Percentiles rank a stretch among this genome's conserved stretches.
phyloP scores from a whole-genome alignment of 2,888 invertebrate genomes.

The Diloba caeruleocephala region DNA sequence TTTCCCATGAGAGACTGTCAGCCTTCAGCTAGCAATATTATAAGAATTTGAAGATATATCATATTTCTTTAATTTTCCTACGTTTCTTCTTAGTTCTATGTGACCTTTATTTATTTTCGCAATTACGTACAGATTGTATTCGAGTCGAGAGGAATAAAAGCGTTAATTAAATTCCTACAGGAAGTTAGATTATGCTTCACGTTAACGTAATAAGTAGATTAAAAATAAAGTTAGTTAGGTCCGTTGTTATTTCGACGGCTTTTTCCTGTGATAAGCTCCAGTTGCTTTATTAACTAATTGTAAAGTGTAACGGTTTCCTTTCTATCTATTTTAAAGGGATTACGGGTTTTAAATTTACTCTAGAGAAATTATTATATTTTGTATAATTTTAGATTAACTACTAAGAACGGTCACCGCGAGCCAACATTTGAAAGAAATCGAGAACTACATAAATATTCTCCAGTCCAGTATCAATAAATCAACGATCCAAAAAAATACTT shows the following conservation, averaged over 20 bases:
- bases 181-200: constrained; percentile 58
- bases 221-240: constrained; percentile 46
- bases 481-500: no score
- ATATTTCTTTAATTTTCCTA: constrained; percentile 23
- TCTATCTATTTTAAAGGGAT: constrained; percentile 16
- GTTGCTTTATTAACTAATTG: constrained; percentile 46
- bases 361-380: no score
- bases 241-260: constrained; percentile 51
- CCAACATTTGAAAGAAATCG: no score
- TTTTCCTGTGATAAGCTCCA: constrained; percentile 63
- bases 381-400: no score
- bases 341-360: no score
- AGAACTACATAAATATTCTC: no score
- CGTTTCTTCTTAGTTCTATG: constrained; percentile 7
- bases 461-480: no score
- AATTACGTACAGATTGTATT: constrained; percentile 7
- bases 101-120: constrained; percentile 9
- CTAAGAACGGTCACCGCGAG: no score
- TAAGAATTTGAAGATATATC: constrained; percentile 22
- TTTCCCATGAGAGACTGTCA: constrained; percentile 76
- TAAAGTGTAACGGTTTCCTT: constrained; percentile 50
- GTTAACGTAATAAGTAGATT: constrained; percentile 49
- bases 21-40: constrained; percentile 38
- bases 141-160: constrained; percentile 23
- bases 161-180: constrained; percentile 53